phyloP scores from a whole-genome alignment of 2,888 invertebrate species.

The Hydrotaea diabolus region DNA sequence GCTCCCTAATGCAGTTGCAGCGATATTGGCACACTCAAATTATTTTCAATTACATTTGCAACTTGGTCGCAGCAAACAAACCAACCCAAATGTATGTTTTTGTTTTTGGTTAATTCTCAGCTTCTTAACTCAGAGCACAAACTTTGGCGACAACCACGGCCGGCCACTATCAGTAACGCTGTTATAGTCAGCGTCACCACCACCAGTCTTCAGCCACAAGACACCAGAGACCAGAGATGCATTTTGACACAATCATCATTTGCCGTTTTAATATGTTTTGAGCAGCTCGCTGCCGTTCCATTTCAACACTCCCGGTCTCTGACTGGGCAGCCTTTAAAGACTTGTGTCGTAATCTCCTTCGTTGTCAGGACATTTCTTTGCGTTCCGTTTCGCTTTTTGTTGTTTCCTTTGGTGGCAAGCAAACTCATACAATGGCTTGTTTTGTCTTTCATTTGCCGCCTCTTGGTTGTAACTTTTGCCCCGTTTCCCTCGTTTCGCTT shows the following conservation, averaged over 20 bases:
- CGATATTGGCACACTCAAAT: conserved; percentile 24
- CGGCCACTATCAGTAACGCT: too few species aligned
- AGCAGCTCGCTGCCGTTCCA: conserved; percentile 34
- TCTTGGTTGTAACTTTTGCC: conserved; percentile 51
- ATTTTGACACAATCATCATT: conserved; percentile 61
- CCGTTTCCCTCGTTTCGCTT: background rate
- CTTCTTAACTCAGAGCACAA: background rate
- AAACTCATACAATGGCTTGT: conserved; percentile 9
- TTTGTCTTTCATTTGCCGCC: conserved; percentile 56
- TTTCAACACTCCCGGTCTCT: conserved; percentile 14
- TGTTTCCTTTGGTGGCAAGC: conserved; percentile 6
- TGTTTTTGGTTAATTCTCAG: conserved; percentile 1
- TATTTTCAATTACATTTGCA: conserved; percentile 56
- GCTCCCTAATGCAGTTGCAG: conserved; percentile 25
- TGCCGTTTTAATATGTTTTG: conserved; percentile 51
- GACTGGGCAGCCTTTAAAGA: background rate
- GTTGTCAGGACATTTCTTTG: background rate
- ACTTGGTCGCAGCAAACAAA: background rate
- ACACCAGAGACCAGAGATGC: conserved; percentile 19
- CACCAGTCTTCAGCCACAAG: background rate
- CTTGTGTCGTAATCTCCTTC: conserved; percentile 17
- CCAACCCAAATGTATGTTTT: background rate
- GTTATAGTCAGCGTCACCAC: background rate
- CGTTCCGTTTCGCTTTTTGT: conserved; percentile 16
- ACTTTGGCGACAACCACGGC: background rate